Conservation (phyloP, 2,888 invertebrate genomes). For the Lycocerus yunnanus region DNA sequence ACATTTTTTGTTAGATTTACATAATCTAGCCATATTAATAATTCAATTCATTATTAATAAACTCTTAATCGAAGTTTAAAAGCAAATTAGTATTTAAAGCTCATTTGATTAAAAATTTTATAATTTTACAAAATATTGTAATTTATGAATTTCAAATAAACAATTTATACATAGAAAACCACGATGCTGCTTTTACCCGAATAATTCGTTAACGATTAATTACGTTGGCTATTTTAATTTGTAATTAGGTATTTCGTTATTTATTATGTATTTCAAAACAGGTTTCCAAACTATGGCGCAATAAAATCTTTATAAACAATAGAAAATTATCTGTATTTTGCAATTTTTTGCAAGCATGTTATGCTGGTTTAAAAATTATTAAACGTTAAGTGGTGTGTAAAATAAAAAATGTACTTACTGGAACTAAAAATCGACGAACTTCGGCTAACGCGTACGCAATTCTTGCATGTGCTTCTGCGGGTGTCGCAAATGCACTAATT, state of each 20-base stretch:
- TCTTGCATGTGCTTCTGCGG: constrained; percentile 87
- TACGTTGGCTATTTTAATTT: background rate
- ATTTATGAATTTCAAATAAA: background rate
- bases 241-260: background rate
- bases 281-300: background rate
- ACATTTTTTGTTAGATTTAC: too few relatives aligned
- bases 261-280: background rate
- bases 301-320: background rate
- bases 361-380: background rate
- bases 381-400: background rate
- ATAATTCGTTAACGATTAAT: background rate
- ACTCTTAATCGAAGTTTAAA: background rate
- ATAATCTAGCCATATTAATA: too few relatives aligned
- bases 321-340: background rate
- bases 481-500: constrained; percentile 88
- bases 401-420: constrained; percentile 70
- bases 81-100: background rate
- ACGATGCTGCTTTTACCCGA: background rate
- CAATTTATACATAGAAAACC: background rate
- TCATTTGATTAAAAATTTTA: too few relatives aligned
- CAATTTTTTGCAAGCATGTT: background rate
- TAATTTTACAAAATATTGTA: too few relatives aligned
- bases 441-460: constrained; percentile 83
- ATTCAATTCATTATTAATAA: too few relatives aligned
- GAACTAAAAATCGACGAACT: constrained; percentile 78